phyloP scores from a whole-genome alignment of 92 coral and sea anemone genomes.

The Galaxea fascicularis region DNA sequence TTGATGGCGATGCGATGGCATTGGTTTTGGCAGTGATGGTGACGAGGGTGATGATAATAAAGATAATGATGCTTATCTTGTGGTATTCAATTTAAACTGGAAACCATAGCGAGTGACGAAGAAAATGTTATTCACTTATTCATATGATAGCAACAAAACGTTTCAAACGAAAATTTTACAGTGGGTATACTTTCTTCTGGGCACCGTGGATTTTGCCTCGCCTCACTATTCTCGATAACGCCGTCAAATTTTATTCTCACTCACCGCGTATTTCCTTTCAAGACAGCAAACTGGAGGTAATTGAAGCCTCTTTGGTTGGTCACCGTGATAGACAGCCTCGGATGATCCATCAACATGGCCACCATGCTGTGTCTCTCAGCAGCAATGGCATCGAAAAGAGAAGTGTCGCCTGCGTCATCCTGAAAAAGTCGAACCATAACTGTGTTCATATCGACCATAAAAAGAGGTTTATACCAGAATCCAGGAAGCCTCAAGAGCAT shows the following conservation, averaged over 20 bases:
- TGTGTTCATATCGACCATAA: neutral
- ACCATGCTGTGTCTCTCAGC: constrained; percentile 45
- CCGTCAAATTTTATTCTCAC: neutral
- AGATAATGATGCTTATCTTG: too few species aligned
- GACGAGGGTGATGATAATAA: too few species aligned
- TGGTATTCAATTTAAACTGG: too few species aligned
- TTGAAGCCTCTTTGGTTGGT: constrained; percentile 65
- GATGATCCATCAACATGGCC: constrained; percentile 49
- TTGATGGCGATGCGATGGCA: too few species aligned
- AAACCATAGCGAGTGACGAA: too few species aligned
- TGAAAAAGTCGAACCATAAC: neutral
- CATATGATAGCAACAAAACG: too few species aligned
- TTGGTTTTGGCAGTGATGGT: too few species aligned
- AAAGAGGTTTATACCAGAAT: too few species aligned
- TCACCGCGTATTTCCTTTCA: constrained; percentile 71
- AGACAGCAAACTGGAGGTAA: constrained; percentile 58
- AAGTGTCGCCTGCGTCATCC: constrained; percentile 69
- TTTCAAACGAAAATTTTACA: too few species aligned
- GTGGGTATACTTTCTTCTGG: too few species aligned
- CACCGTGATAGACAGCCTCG: constrained; percentile 54
- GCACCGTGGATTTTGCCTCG: neutral
- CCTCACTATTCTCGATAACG: neutral
- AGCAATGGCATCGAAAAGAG: constrained; percentile 66
- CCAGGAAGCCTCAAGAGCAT: too few species aligned
- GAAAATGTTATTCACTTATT: too few species aligned